phyloP scores from a whole-genome alignment of 2,113 vertebrate species.

The Thinocorus orbignyianus region DNA sequence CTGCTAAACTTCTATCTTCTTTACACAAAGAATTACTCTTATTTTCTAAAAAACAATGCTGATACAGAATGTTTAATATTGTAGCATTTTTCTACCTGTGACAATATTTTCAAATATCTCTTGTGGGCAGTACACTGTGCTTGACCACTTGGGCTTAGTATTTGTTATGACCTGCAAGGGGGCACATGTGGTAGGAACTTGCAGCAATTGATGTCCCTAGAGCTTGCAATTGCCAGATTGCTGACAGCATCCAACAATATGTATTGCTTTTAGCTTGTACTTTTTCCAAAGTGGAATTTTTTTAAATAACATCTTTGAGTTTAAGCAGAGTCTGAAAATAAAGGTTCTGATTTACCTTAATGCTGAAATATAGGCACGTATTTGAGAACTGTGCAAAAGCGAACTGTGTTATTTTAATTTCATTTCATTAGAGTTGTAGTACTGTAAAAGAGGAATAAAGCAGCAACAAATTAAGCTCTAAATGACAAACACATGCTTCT shows the following conservation, averaged over 20 bases:
- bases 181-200: not conserved
- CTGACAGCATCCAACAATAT: not conserved
- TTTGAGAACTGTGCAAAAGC: not conserved
- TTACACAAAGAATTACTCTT: not conserved
- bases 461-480: not conserved
- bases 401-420: not conserved
- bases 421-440: not conserved
- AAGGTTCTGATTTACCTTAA: not conserved
- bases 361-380: not conserved
- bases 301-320: not conserved
- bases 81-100: not conserved
- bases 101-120: not conserved
- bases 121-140: not conserved
- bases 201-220: not conserved
- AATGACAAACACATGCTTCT: not conserved
- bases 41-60: not conserved
- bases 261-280: not conserved
- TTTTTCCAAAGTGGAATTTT: not conserved
- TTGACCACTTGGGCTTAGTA: not conserved
- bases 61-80: not conserved
- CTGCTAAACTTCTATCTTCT: not conserved
- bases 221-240: not conserved
- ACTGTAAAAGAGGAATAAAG: not conserved
- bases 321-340: not conserved
- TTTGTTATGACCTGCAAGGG: not conserved